Evolutionary conservation across 2,797 vertebrate species (phyloP), one percentile per base, ranked within the genome.

Genomic region (Tamandua tetradactyla): DNA sequence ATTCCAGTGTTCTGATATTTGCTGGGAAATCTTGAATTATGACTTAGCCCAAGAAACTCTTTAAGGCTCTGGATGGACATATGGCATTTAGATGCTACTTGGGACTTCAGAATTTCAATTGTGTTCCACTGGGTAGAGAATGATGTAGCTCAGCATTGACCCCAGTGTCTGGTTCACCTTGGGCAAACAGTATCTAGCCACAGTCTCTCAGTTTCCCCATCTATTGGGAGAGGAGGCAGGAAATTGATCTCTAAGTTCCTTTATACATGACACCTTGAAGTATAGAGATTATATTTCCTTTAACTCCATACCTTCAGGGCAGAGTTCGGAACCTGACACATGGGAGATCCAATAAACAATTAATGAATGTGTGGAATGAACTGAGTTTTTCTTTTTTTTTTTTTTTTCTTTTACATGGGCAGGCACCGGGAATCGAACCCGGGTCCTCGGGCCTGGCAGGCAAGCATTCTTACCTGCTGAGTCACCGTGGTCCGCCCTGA

Each of bases 21-120:
- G 30, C 52, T 84, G 89, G n/a, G 84, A 93, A 85, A 94, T 78
- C 17, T 5, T 85, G 68, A 94, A 78, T 88, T 62, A 55, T 25
- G 52, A 79, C 32, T 87, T 55, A 72, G 89, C 4, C 79, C 37
- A 83, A 75, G 61, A 32, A 75, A 0, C 15, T 47, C 55, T 32
- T 55, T 37, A 95, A 72, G 32, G 22, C 11, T 95, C 42, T 69
- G 79, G 64, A 69, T 49, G 27, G 18, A 57, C 69, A 87, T 69
- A n/a, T 5, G 25, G 25, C 30, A 57, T 80, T 90, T 72, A 80
- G 9, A 62, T 55, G 15, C 5, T 20, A 23, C 44, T 4, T 17
- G 22, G 64, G 49, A 55, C 44, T 81, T 94, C 7, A 40, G 23
- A 88, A 74, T 93, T 91, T 92, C 55, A 64, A 91, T 76, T 82